These are phyloP conservation scores for Cecidostiba fungosa DNA, from an alignment of 2,888 invertebrate species.

Conservation along the genomic window DNA sequence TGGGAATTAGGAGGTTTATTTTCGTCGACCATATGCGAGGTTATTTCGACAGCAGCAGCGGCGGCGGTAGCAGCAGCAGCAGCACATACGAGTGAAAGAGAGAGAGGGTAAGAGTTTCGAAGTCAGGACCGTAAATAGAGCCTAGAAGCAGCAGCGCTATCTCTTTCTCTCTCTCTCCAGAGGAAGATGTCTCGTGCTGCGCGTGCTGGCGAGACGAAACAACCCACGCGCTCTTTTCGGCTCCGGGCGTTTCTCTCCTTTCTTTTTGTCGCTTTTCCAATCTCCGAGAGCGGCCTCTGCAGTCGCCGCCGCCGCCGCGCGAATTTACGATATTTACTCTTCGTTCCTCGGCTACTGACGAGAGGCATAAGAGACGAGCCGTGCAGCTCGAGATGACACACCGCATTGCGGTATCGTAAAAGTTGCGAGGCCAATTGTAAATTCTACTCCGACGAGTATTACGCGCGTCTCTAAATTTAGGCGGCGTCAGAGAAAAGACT, in stretches of 20 bases:
- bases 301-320: not conserved
- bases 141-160: constrained; percentile 41
- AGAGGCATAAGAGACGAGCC: not conserved
- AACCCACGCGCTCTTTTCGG: constrained; percentile 39
- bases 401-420: not conserved
- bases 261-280: not conserved
- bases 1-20: constrained; percentile 79
- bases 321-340: constrained; percentile 47
- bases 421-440: constrained; percentile 23
- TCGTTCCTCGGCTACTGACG: not conserved
- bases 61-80: constrained; percentile 61
- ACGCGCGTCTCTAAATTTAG: constrained; percentile 39
- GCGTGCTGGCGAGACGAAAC: constrained; percentile 49
- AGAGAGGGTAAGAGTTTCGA: constrained; percentile 55
- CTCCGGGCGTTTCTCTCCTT: not conserved
- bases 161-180: constrained; percentile 28
- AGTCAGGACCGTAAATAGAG: constrained; percentile 65
- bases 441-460: not conserved
- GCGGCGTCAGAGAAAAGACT: not conserved
- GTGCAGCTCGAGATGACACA: not conserved
- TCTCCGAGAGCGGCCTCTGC: not conserved
- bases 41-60: constrained; percentile 76
- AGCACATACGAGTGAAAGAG: not conserved
- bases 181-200: constrained; percentile 54
- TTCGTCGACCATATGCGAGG: constrained; percentile 79